Base-by-base conservation (phyloP, 2,113 vertebrate genomes). In the Hiodon alosoides region DNA sequence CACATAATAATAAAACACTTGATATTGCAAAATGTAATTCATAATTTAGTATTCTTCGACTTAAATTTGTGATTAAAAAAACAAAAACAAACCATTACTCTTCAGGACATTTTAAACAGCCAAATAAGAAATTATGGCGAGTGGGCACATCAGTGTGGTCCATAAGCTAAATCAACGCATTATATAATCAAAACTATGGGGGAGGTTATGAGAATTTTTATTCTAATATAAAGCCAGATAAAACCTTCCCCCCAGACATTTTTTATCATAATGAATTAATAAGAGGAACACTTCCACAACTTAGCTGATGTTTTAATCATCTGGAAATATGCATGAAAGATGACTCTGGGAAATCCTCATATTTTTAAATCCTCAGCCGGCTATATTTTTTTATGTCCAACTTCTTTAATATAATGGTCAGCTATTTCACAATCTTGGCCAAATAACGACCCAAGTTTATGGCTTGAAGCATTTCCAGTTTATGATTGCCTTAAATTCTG, bases 161-260 rank as follows among this genome's bases (percentile, higher is more conserved):
- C 53, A 73, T 57, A 52, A 67, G 47, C 58, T 74, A 76, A 31
- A 76, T 77, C 77, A 68, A 76, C 79, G 53, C 65, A 78, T 75
- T 62, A 74, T 78, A 60, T 67, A 77, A 71, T 57, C 52, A 62
- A 53, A 54, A 80, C 80, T 77, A 83, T 73, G 72, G 54, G 14
- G 69, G 46, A 76, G 64, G 72, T 79, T 72, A 82, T 78, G 77
- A 65, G 77, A 69, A 74, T 79, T 72, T 31, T 57, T 61, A 78
- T 46, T 66, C 64, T 84, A 64, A 62, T 71, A 75, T 73, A 77
- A 82, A 79, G 76, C 73, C 75, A 73, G 47, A 85, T 81, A 76
- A 79, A 79, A 79, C 68, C 69, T 81, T 31, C 71, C 77, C 69
- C 82, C 4, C 7, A 80, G 77, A 77, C 80, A 59, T 82, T 79